Conservation (phyloP, 2,888 invertebrate genomes). For the Beris morrisii region DNA sequence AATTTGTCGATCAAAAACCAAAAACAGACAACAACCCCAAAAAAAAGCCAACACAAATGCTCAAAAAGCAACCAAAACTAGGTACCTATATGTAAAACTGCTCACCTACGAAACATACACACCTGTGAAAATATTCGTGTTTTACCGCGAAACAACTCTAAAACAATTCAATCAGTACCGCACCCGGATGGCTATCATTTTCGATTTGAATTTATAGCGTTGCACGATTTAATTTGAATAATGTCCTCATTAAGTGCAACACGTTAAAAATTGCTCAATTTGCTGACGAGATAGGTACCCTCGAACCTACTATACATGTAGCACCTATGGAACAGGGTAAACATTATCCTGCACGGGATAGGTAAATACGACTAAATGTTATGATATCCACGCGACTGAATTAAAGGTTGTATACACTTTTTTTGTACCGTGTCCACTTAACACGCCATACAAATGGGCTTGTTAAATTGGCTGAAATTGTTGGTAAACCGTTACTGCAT, state of each 20-base stretch:
- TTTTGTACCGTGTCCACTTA: too few species aligned
- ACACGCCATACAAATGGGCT: too few species aligned
- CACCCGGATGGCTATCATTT: slow-evolving; percentile 1
- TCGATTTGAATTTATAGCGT: slow-evolving; percentile 26
- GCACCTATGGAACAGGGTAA: too few species aligned
- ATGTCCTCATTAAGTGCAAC: slow-evolving; percentile 37
- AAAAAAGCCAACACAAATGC: not conserved
- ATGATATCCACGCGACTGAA: too few species aligned
- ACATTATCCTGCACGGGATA: too few species aligned
- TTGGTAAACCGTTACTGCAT: too few species aligned
- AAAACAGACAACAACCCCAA: slow-evolving; percentile 3
- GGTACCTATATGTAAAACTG: not conserved
- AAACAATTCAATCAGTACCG: slow-evolving; percentile 1
- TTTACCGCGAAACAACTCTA: not conserved
- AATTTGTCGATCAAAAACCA: slow-evolving; percentile 19
- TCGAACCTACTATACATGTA: too few species aligned
- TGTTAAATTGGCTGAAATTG: too few species aligned
- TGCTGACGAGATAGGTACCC: too few species aligned
- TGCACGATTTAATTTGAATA: slow-evolving; percentile 37
- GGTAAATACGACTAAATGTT: too few species aligned
- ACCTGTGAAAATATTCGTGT: slow-evolving; percentile 1
- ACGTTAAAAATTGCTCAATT: slow-evolving; percentile 34
- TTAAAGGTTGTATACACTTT: too few species aligned
- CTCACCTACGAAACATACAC: not conserved
- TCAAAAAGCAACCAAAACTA: slow-evolving; percentile 1